Conservation (phyloP, 2,797 vertebrate genomes). For the Halcyon badia region DNA sequence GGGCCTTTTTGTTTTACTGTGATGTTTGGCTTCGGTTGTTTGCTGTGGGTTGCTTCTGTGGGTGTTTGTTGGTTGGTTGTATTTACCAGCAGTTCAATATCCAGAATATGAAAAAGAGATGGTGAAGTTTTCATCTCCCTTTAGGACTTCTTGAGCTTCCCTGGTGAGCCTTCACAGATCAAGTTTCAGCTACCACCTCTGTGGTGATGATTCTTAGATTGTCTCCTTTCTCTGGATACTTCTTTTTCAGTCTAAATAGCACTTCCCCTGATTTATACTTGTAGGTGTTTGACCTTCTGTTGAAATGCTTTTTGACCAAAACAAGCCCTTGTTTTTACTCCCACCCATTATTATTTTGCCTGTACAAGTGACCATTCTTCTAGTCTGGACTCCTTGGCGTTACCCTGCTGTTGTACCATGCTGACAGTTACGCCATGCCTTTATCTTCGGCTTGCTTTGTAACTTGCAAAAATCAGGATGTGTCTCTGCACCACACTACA, state of each 20-base stretch:
- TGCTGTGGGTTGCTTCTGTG: not conserved
- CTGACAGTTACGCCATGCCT: not conserved
- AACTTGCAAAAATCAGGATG: not conserved
- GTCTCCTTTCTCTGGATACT: not conserved
- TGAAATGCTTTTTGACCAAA: not conserved
- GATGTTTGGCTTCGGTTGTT: not conserved
- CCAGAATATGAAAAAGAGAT: not conserved
- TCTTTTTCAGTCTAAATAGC: not conserved
- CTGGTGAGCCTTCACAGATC: not conserved
- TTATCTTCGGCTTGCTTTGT: not conserved
- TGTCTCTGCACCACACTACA: not conserved
- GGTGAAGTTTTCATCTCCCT: not conserved
- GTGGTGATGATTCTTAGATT: not conserved
- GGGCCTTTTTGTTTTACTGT: not conserved
- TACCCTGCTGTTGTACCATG: not conserved
- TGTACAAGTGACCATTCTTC: not conserved
- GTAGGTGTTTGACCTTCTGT: not conserved
- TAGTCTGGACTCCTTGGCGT: not conserved
- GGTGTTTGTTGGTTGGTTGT: not conserved
- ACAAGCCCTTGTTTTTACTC: not conserved
- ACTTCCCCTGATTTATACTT: not conserved
- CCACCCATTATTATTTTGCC: not conserved
- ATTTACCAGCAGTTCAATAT: not conserved
- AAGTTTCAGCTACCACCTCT: not conserved
- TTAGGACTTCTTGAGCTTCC: not conserved